Base-by-base conservation (phyloP, 1,140 invertebrate genomes). In the Rhyzopertha dominica region DNA sequence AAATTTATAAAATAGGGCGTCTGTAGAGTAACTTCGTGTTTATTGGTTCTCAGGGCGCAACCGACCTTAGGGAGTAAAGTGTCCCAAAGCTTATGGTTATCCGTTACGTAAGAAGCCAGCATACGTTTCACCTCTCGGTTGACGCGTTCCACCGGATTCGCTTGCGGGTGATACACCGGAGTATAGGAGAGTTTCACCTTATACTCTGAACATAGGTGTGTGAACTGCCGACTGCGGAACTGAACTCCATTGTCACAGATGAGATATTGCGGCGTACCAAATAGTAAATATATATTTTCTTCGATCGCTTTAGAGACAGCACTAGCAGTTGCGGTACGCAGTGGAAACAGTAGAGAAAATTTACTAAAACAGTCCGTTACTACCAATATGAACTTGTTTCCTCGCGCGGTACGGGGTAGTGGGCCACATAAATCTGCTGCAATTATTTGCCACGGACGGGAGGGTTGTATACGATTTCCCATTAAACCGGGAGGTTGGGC, bases 401-500 rank as follows among this genome's bases (percentile, higher is more conserved):
- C 50, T 9, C 5, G 16, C 4, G 24, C 9, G 2, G 50, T 59
- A 5, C 26, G 13, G 2, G 59, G 48, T 2, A 65, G 37, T 3
- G 59, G 53, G 14, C 60, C 51, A 56, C 71, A 41, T 61, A 75
- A 38, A 65, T 70, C 40, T 5, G 32, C 48, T 20, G 30, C 20
- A n/a, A 49, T 25, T 28, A 45, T 2, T 25, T 49, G 17, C 42
- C 47, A 49, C 10, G 47, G 42, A 3, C 29, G 30, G 19, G 19
- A 14, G 8, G 31, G 13, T 9, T 17, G 20, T n/a, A n/a, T n/a
- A n/a, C n/a, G n/a, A n/a, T n/a, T n/a, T n/a, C n/a, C n/a, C n/a
- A n/a, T n/a, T n/a, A n/a, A n/a, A n/a, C n/a, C n/a, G n/a, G n/a
- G n/a, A n/a, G n/a, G n/a, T n/a, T n/a, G n/a, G 29, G 5, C 4